Conservation (phyloP, 1,140 invertebrate species). For the Wasmannia auropunctata region DNA sequence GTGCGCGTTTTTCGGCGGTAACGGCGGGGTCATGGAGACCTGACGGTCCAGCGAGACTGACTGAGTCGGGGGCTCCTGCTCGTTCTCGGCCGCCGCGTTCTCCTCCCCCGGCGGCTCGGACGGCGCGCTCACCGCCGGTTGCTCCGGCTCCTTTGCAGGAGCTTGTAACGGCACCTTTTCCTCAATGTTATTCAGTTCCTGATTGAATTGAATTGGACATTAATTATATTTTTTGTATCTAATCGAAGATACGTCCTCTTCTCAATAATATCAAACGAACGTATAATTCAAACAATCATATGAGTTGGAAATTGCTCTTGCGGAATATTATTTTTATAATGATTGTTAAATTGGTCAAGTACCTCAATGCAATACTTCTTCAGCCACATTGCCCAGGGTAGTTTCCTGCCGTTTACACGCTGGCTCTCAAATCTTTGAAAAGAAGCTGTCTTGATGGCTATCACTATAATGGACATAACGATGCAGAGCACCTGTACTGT, state of each 20-base stretch:
- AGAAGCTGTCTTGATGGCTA: slow-evolving; percentile 88
- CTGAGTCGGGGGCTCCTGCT: slow-evolving; percentile 1
- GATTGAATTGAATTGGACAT: background rate
- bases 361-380: slow-evolving; percentile 82
- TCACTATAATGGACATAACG: slow-evolving; percentile 87
- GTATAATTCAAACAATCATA: background rate
- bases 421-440: slow-evolving; percentile 92
- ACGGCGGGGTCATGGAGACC: slow-evolving; percentile 80
- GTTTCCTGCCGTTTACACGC: slow-evolving; percentile 89
- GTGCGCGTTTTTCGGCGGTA: slow-evolving; percentile 83
- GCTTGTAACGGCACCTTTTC: slow-evolving; percentile 73
- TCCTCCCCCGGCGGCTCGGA: slow-evolving; percentile 21
- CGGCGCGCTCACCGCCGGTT: slow-evolving; percentile 21
- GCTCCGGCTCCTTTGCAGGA: slow-evolving; percentile 23
- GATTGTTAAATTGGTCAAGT: background rate
- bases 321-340: slow-evolving; percentile 24
- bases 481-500: slow-evolving; percentile 88
- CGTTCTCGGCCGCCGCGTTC: slow-evolving; percentile 57
- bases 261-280: background rate
- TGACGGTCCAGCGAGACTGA: slow-evolving; percentile 75
- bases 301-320: background rate
- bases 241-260: background rate
- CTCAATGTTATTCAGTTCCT: slow-evolving; percentile 79
- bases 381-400: slow-evolving; percentile 89
- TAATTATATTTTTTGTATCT: background rate